Percentiles rank a stretch among this genome's conserved stretches.
Evolutionary conservation across 2,888 invertebrate genomes (phyloP).

Genomic region (Epistrophella euchroma): DNA sequence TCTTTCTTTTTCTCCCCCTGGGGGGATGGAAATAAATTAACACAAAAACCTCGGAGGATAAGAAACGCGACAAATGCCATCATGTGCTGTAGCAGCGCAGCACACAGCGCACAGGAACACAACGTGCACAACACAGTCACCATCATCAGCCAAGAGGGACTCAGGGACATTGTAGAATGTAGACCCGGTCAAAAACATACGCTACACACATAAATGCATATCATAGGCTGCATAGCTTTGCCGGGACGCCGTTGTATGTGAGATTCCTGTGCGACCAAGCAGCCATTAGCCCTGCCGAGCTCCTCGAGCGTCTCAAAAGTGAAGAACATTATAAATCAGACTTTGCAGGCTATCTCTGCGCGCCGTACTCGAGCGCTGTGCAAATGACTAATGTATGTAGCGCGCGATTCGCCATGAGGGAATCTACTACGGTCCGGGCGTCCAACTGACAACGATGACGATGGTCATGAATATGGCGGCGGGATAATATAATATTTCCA

Average conservation of each 20-base stretch:
- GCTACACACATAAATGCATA: constrained; percentile 45
- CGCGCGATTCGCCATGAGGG: constrained; percentile 74
- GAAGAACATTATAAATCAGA: constrained; percentile 75
- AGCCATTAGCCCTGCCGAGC: constrained; percentile 31
- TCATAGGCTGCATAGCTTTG: constrained; percentile 58
- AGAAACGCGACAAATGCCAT: constrained; percentile 76
- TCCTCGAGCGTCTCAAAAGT: constrained; percentile 49
- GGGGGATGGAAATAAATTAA: constrained; percentile 76
- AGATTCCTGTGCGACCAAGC: constrained; percentile 63
- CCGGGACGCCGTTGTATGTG: constrained; percentile 31
- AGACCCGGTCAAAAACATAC: constrained; percentile 50
- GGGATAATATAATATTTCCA: constrained; percentile 75
- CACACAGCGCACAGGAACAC: constrained; percentile 50
- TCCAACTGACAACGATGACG: constrained; percentile 76
- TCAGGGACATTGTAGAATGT: constrained; percentile 64
- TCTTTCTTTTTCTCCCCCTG: constrained; percentile 68
- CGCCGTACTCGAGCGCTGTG: constrained; percentile 69
- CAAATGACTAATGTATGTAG: constrained; percentile 76
- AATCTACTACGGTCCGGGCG: constrained; percentile 65
- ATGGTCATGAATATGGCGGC: constrained; percentile 76
- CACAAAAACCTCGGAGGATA: constrained; percentile 75
- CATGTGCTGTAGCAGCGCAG: constrained; percentile 65
- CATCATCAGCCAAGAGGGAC: constrained; percentile 45
- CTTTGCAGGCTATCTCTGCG: constrained; percentile 73
- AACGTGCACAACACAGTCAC: constrained; percentile 43